phyloP scores from a whole-genome alignment of 1,140 invertebrate genomes.

The Aphaenogaster floridana region DNA sequence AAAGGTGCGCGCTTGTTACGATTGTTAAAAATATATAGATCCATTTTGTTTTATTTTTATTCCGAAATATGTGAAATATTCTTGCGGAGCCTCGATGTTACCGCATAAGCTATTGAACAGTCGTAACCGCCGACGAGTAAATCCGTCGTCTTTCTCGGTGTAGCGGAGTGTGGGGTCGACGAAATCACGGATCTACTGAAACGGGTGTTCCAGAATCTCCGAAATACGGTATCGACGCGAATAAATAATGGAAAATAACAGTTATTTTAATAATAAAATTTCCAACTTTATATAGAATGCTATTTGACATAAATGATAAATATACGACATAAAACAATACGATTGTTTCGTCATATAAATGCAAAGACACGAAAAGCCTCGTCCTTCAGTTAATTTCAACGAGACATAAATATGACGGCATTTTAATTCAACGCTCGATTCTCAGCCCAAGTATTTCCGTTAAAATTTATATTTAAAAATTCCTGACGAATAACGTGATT shows the following conservation, averaged over 20 bases:
- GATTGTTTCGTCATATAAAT: neutral
- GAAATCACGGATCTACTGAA: conserved; percentile 32
- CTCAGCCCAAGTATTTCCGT: conserved; percentile 3
- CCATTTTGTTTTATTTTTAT: conserved; percentile 14
- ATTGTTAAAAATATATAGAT: conserved; percentile 2
- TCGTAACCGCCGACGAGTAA: conserved; percentile 11
- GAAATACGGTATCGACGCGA: neutral
- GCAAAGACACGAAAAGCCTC: neutral
- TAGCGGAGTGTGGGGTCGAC: neutral
- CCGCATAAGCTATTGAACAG: conserved; percentile 34
- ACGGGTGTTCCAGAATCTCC: conserved; percentile 18
- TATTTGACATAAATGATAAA: neutral
- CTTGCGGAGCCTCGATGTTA: neutral
- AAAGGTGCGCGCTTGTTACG: neutral
- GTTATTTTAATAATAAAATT: neutral
- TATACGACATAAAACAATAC: neutral
- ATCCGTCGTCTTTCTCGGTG: conserved; percentile 15
- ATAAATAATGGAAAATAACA: neutral
- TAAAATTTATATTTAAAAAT: conserved; percentile 40
- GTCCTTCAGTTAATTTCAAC: neutral
- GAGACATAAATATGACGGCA: neutral
- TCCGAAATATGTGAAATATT: neutral
- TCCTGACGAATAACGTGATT: neutral
- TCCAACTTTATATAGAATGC: neutral
- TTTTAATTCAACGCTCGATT: conserved; percentile 23